phyloP scores from a whole-genome alignment of 2,797 vertebrate species.

The Rousettus madagascariensis region DNA sequence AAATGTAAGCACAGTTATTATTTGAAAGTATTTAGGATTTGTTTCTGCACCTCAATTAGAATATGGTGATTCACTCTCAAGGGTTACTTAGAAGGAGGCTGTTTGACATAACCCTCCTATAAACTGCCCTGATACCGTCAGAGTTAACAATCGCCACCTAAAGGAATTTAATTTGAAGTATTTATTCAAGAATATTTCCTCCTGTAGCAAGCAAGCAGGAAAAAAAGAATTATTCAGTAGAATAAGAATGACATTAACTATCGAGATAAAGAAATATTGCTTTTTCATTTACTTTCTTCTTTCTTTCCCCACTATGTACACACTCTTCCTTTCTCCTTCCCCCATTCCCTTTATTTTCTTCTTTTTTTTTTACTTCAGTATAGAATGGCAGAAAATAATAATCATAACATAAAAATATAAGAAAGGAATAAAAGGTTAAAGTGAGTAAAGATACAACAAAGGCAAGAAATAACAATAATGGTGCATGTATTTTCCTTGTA shows the following conservation, averaged over 20 bases:
- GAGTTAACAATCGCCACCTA: neutral
- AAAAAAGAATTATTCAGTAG: neutral
- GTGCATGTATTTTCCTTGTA: neutral
- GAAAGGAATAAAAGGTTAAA: neutral
- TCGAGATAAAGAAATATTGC: neutral
- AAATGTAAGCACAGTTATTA: neutral
- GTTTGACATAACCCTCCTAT: neutral
- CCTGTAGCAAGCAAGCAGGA: neutral
- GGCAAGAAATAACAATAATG: neutral
- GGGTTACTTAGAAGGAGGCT: fast-evolving
- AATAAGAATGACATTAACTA: neutral
- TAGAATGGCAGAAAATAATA: neutral
- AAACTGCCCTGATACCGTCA: neutral
- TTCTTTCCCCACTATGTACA: no score
- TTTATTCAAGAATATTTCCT: neutral
- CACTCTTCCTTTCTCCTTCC: neutral
- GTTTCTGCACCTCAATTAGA: neutral
- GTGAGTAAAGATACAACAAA: neutral
- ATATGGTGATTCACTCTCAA: neutral
- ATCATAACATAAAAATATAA: neutral
- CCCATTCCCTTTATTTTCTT: neutral
- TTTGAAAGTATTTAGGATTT: neutral
- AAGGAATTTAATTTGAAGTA: neutral
- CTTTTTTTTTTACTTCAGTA: neutral
- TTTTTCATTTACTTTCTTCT: neutral